Conservation (phyloP, 2,797 vertebrate genomes). For the Aratinga solstitialis region DNA sequence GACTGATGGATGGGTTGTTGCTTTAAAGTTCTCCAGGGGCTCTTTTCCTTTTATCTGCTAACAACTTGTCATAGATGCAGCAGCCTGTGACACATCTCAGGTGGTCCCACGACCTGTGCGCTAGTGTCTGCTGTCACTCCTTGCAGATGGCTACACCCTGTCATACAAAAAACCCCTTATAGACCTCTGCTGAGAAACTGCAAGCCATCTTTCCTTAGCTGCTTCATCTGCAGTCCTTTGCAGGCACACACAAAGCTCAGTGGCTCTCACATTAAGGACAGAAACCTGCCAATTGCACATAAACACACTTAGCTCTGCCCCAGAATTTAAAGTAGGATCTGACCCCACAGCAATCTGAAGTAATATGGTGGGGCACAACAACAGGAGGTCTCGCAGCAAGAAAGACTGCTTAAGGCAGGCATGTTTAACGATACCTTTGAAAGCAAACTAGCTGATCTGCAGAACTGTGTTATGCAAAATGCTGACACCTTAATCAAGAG, state of each 20-base stretch:
- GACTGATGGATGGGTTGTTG: not conserved
- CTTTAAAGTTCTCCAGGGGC: not conserved
- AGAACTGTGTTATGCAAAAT: not conserved
- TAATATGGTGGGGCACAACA: not conserved
- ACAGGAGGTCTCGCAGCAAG: not conserved
- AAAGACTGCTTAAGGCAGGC: not conserved
- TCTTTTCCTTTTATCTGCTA: not conserved
- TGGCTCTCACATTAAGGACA: not conserved
- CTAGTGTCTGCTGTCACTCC: not conserved
- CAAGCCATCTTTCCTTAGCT: not conserved
- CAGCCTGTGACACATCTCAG: not conserved
- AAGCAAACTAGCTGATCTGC: not conserved
- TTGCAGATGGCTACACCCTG: not conserved
- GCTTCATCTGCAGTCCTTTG: not conserved
- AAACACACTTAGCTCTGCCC: not conserved
- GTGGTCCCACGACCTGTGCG: not conserved
- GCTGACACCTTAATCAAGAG: not conserved
- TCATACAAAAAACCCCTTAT: not conserved
- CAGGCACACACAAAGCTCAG: not conserved
- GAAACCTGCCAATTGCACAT: not conserved
- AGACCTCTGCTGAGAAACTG: not conserved
- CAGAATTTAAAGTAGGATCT: not conserved
- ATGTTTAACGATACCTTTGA: not conserved
- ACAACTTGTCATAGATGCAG: not conserved
- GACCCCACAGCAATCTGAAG: not conserved